phyloP scores from a whole-genome alignment of 2,113 vertebrate genomes.

The Zosterops borbonicus region DNA sequence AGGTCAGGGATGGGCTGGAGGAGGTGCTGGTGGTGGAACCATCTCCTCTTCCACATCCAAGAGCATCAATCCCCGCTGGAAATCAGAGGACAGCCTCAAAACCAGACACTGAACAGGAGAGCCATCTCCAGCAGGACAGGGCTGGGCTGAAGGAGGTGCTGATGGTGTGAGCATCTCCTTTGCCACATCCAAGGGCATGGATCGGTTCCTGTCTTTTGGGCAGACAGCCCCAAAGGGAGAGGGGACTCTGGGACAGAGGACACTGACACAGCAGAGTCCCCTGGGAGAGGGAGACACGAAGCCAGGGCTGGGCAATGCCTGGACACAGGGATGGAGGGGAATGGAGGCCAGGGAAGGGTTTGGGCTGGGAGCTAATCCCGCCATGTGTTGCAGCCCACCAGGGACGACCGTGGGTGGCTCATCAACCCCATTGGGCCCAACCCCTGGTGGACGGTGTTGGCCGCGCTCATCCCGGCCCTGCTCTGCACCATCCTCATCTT shows the following conservation, averaged over 20 bases:
- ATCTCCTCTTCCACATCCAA: not conserved
- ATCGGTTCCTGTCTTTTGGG: not conserved
- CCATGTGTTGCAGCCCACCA: constrained; percentile 80
- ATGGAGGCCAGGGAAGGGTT: not conserved
- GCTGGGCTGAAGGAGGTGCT: not conserved
- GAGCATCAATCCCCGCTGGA: fast-evolving
- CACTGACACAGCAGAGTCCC: fast-evolving
- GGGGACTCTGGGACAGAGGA: not conserved
- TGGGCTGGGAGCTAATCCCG: not conserved
- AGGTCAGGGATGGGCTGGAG: not conserved
- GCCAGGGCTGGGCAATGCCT: not conserved
- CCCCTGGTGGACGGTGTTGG: constrained; percentile 93
- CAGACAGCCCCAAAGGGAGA: not conserved
- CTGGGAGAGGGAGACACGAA: fast-evolving
- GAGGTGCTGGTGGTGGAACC: not conserved
- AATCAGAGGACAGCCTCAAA: not conserved
- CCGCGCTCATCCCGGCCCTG: constrained; percentile 87
- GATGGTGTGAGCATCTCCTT: not conserved
- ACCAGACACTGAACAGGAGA: not conserved
- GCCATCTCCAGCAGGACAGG: not conserved
- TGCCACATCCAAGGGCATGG: not conserved
- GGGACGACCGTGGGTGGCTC: constrained; percentile 92
- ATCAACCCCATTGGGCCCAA: constrained; percentile 90
- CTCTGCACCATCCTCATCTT: constrained; percentile 97
- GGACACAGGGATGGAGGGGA: not conserved